Percentiles rank a stretch among this genome's conserved stretches.
Conservation (phyloP, 2,888 invertebrate species). For the Mimachlamys varia region DNA sequence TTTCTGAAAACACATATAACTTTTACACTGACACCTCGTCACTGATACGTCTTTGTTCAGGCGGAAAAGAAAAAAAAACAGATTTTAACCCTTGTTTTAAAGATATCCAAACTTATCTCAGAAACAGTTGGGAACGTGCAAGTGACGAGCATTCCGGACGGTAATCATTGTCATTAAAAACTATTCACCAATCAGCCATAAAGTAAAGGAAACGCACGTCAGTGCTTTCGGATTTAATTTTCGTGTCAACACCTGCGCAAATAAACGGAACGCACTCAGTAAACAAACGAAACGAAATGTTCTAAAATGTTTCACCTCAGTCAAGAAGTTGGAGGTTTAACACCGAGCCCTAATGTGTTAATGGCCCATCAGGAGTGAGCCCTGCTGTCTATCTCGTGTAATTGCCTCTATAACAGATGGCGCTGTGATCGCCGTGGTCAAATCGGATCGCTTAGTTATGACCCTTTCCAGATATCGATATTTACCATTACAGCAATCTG, state of each 20-base stretch:
- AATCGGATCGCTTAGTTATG: not conserved
- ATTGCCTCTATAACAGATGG: not conserved
- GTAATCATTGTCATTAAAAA: not conserved
- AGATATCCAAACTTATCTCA: not conserved
- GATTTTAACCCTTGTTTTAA: not conserved
- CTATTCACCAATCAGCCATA: not conserved
- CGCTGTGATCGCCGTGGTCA: conserved; percentile 4
- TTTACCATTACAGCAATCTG: conserved; percentile 3
- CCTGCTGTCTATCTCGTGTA: not conserved
- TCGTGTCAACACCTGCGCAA: conserved; percentile 36
- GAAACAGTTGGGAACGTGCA: not conserved
- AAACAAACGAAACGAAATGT: conserved; percentile 31
- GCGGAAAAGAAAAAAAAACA: not conserved
- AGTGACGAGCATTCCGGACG: not conserved
- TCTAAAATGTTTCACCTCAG: conserved; percentile 28
- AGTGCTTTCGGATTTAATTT: not conserved
- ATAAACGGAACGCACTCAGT: conserved; percentile 31
- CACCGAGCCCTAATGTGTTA: not conserved
- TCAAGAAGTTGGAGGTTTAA: conserved; percentile 5
- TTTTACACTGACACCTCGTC: not conserved
- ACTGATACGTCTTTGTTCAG: not conserved
- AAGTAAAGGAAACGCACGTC: not conserved
- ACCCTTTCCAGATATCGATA: conserved; percentile 19
- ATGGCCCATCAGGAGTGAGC: not conserved
- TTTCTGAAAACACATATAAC: not conserved